Conservation (phyloP, 2,888 invertebrate species). For the Phaedon cochleariae region DNA sequence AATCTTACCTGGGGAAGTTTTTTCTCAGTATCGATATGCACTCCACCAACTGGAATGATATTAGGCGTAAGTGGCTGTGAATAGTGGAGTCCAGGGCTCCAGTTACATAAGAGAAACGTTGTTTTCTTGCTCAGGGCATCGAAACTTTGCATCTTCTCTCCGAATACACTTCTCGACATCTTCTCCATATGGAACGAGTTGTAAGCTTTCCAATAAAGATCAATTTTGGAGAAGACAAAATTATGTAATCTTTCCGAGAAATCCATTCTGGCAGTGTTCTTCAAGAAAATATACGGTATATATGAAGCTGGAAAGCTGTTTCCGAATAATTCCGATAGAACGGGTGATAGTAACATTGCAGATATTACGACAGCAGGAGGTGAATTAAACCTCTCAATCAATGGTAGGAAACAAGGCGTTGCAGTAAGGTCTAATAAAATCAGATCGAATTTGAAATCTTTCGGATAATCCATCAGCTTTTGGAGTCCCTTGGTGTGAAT, state of each 20-base stretch:
- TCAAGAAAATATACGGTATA: constrained; percentile 39
- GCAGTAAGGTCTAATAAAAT: constrained; percentile 48
- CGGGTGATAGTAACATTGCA: too few species aligned
- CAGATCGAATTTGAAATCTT: constrained; percentile 51
- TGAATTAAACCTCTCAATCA: too few species aligned
- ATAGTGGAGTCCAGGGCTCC: constrained; percentile 49
- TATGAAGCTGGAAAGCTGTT: too few species aligned
- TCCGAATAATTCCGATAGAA: too few species aligned
- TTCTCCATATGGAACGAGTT: constrained; percentile 26
- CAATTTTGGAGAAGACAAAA: too few species aligned
- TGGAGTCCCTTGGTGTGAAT: constrained; percentile 45
- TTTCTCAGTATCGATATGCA: too few species aligned
- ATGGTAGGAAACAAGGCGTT: too few species aligned
- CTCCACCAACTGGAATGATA: constrained; percentile 56
- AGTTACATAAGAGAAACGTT: constrained; percentile 52
- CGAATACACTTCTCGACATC: constrained; percentile 35
- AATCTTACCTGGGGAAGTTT: too few species aligned
- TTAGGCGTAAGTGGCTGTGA: too few species aligned
- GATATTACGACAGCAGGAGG: too few species aligned
- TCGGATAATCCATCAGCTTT: constrained; percentile 45
- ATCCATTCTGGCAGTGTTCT: constrained; percentile 37
- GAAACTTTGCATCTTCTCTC: constrained; percentile 42
- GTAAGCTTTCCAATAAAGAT: constrained; percentile 20
- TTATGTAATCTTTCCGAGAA: constrained; percentile 44
- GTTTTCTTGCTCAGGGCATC: constrained; percentile 47